Evolutionary conservation across 1,140 invertebrate species (phyloP).

Genomic region (Megathymus violae): DNA sequence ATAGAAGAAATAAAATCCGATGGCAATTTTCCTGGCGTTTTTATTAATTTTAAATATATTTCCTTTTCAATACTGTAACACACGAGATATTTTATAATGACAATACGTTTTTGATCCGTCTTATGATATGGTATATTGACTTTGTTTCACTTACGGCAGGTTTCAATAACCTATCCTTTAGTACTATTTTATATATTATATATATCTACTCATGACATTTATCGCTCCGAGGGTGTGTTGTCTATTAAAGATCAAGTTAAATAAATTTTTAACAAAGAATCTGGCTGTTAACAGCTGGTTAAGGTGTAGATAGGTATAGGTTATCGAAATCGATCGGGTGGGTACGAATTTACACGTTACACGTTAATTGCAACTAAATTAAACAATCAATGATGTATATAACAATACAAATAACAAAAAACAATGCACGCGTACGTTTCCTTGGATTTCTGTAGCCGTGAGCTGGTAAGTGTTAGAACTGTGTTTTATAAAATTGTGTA

Average conservation of each 20-base stretch:
- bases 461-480: background rate
- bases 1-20: conserved; percentile 11
- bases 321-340: conserved; percentile 8
- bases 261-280: no score
- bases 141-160: no score
- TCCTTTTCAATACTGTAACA: conserved; percentile 41
- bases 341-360: conserved; percentile 4
- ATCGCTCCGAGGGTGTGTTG: no score
- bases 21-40: conserved; percentile 35
- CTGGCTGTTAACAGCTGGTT: no score
- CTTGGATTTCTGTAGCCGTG: conserved; percentile 6
- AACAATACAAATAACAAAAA: background rate
- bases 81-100: conserved; percentile 35
- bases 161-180: no score
- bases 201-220: no score
- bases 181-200: no score
- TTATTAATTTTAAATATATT: conserved; percentile 51
- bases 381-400: background rate
- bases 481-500: no score
- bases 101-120: conserved; percentile 22
- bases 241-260: no score
- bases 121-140: conserved; percentile 43
- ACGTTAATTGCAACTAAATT: conserved; percentile 1
- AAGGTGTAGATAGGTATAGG: no score
- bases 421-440: conserved; percentile 9